Conservation (phyloP, 2,888 invertebrate species). For the Latheticus oryzae region DNA sequence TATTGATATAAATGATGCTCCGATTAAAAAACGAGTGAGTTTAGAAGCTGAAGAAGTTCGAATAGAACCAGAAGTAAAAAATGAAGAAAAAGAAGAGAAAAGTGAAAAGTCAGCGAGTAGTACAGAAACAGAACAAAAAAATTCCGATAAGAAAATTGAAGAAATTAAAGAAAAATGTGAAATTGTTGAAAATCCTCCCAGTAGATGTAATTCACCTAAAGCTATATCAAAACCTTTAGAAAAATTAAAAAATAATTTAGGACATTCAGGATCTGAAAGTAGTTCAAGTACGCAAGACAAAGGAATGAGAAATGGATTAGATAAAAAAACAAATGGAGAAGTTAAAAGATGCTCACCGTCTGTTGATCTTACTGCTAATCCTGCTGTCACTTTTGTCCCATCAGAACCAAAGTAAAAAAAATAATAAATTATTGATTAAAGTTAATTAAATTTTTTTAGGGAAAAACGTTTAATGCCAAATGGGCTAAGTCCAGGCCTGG, state of each 20-base stretch:
- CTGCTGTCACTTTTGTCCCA: constrained; percentile 61
- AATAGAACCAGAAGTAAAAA: constrained; percentile 44
- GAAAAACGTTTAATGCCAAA: constrained; percentile 62
- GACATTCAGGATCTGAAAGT: constrained; percentile 59
- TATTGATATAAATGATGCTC: constrained; percentile 52
- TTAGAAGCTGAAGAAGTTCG: constrained; percentile 44
- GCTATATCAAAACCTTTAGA: constrained; percentile 53
- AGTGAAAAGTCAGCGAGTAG: constrained; percentile 50
- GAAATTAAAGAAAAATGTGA: too few relatives aligned
- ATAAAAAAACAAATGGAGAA: constrained; percentile 38
- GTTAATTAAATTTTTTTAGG: constrained; percentile 42
- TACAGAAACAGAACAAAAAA: constrained; percentile 50
- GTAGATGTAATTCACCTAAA: constrained; percentile 54
- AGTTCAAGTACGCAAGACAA: constrained; percentile 52
- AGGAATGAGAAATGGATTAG: constrained; percentile 40
- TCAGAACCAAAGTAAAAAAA: constrained; percentile 47
- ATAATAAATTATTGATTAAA: not conserved
- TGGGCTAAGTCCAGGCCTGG: constrained; percentile 72
- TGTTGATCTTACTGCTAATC: constrained; percentile 61
- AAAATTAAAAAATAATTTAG: constrained; percentile 51
- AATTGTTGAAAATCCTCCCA: too few relatives aligned
- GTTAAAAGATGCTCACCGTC: constrained; percentile 57
- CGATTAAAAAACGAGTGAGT: constrained; percentile 53
- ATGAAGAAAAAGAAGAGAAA: constrained; percentile 34
- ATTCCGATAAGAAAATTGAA: constrained; percentile 28